Evolutionary conservation across 2,113 vertebrate genomes (phyloP).

Genomic region (Microtus oregoni): DNA sequence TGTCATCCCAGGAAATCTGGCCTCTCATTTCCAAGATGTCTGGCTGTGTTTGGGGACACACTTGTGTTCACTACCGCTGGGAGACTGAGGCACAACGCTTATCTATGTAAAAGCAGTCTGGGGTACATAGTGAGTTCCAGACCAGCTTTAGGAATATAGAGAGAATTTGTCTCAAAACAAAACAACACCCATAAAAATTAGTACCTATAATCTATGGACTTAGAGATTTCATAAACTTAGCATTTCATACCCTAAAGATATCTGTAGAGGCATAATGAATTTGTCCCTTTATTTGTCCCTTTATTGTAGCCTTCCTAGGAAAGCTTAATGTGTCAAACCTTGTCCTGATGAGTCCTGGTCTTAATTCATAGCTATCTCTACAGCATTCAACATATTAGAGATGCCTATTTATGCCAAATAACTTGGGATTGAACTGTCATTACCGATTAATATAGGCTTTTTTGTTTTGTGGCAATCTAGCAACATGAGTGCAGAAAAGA

Average conservation of each 20-base stretch:
- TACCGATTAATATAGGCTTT: conserved; percentile 2
- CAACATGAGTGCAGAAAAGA: not conserved
- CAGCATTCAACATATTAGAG: conserved; percentile 33
- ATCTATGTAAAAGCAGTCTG: not conserved
- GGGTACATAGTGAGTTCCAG: not conserved
- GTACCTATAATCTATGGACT: not conserved
- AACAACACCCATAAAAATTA: not conserved
- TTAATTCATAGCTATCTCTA: conserved; percentile 25
- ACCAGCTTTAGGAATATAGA: not conserved
- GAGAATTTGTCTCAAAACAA: not conserved
- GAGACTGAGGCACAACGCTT: not conserved
- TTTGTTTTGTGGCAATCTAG: not conserved
- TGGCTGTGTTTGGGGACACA: not conserved
- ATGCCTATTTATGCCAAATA: not conserved
- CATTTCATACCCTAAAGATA: not conserved
- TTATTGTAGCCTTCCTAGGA: not conserved
- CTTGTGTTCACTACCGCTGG: not conserved
- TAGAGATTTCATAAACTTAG: not conserved
- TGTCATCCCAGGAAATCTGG: not conserved
- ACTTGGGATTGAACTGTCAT: not conserved
- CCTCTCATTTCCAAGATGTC: conserved; percentile 11
- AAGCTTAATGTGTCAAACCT: conserved; percentile 9
- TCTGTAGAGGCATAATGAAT: not conserved
- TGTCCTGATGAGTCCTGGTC: not conserved
- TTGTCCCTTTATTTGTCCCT: not conserved